Base-by-base conservation (phyloP, 2,113 vertebrate genomes). In the Pollachius pollachius region DNA sequence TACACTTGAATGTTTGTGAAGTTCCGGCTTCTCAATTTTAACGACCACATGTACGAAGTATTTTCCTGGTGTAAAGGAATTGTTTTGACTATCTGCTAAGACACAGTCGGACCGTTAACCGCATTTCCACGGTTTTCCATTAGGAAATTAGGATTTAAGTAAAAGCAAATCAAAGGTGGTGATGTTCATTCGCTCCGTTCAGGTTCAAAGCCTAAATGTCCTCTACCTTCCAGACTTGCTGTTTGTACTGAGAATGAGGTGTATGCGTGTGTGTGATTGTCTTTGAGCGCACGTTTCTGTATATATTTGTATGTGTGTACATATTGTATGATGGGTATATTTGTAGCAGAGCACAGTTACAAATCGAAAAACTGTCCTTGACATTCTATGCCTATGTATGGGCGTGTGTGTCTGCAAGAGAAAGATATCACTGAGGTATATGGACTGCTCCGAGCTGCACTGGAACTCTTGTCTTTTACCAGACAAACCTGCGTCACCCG, bases 251-350 rank as follows among this genome's bases (percentile, higher is more conserved):
- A 59, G 15, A 34, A 56, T 68, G 61, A 27, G 64, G 70, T 72
- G 67, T 74, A 69, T 60, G 64, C 70, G 66, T 62, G 73, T 65
- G 66, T 59, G 67, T 37, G 57, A 60, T 68, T 48, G 41, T 48
- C 41, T 48, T 48, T 54, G 58, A 62, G 66, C 52, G 68, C 56
- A 65, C 65, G 61, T 72, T 57, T 63, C 21, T 68, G 72, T 68
- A 37, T 57, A 54, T 57, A 54, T 57, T n/a, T 75, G 62, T 69
- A 23, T 64, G 68, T 52, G 54, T 80, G 70, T 71, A 80, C 52
- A 76, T 76, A 76, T 56, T 63, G 65, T 73, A 68, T 76, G 70
- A 73, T 67, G 68, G 74, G 59, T 56, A 62, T 75, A 66, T 66
- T 75, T 59, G 73, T 75, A 61, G 68, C 68, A 56, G 58, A 41